Evolutionary conservation across 2,797 vertebrate species (phyloP).

Genomic region (Amphiprion clarkii): DNA sequence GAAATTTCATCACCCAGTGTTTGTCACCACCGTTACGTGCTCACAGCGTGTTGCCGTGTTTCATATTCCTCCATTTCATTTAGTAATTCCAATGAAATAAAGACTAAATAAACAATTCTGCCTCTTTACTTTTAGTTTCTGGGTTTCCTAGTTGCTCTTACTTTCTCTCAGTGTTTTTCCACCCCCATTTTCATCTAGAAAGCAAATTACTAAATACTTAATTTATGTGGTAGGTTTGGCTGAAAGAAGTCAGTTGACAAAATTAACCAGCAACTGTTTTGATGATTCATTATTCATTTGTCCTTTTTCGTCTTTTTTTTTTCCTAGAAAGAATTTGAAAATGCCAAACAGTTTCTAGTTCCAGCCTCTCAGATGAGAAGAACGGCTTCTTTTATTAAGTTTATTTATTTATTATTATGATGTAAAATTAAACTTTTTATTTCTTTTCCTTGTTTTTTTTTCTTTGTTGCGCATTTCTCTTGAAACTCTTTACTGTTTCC

Average conservation of each 20-base stretch:
- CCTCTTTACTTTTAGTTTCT: not conserved
- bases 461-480: no score
- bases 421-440: not conserved
- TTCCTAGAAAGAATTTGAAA: not conserved
- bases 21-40: conserved; percentile 6
- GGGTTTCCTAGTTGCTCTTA: not conserved
- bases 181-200: not conserved
- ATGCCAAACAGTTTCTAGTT: not conserved
- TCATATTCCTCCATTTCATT: conserved; percentile 4
- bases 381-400: not conserved
- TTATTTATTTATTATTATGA: not conserved
- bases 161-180: not conserved
- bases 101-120: not conserved
- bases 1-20: conserved; percentile 42
- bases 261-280: not conserved
- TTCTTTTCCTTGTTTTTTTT: not conserved
- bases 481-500: no score
- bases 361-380: not conserved
- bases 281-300: not conserved
- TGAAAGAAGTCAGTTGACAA: not conserved
- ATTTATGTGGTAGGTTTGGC: not conserved
- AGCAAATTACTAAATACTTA: not conserved
- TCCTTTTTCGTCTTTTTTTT: not conserved
- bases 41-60: not conserved
- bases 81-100: conserved; percentile 13